Base-by-base conservation (phyloP, 1,140 invertebrate genomes). In the Drosophila aff. region DNA sequence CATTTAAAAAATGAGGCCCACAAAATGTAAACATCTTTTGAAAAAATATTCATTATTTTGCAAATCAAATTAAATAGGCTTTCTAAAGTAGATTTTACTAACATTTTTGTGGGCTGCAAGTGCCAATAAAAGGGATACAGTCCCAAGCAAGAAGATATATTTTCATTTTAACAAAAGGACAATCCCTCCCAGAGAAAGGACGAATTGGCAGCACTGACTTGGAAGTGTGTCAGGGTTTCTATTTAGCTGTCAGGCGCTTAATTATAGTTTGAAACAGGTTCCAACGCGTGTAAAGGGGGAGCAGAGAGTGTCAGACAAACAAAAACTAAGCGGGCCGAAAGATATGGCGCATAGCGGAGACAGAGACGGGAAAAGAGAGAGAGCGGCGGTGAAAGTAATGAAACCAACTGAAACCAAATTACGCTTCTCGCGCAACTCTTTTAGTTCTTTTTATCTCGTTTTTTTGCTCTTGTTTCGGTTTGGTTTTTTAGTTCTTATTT, bases 261-360 rank as follows among this genome's bases (percentile, higher is more conserved):
- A 87, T 87, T 87, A 87, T 74, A 83, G 72, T 80, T 87, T 71
- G 58, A 89, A 89, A 83, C 81, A 79, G 81, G 84, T 89, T 89
- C 71, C 82, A 87, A 67, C 62, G 72, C 62, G 68, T 86, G 60
- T 76, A 43, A 44, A 75, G 38, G 62, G 52, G 62, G 62, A 59
- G 63, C 77, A 52, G 78, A 69, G 60, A 66, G 72, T 76, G 79
- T 82, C 59, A 79, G 77, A 60, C 78, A 71, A 78, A 79, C 67
- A 78, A 60, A 90, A 78, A 74, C 58, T 68, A 65, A 79, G 73
- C 62, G 73, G 74, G 65, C 49, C 55, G 71, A 73, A 49, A 52
- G 71, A 74, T 40, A 61, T 74, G 71, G 73, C 77, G 84, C 49
- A 71, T 82, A 77, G 83, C 77, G 41, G 52, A 73, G 71, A 73